phyloP scores from a whole-genome alignment of 2,888 invertebrate genomes.

The Ellobium chinense region DNA sequence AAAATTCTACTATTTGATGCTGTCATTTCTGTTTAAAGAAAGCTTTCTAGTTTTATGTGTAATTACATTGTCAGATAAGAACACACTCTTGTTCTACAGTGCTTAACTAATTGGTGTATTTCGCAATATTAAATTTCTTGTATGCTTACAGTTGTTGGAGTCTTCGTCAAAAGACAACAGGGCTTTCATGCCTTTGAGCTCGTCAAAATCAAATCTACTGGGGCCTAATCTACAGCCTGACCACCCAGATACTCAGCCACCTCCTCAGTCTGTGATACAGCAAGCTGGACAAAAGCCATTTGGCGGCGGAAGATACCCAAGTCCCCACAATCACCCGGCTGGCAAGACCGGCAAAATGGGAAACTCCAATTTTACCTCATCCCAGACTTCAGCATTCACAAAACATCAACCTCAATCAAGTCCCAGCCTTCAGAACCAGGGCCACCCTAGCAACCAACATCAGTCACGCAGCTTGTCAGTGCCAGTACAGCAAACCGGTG shows the following conservation, averaged over 20 bases:
- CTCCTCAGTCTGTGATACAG: background rate
- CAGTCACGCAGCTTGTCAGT: slow-evolving; percentile 37
- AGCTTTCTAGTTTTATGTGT: too few relatives aligned
- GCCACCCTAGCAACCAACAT: background rate
- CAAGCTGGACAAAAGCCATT: background rate
- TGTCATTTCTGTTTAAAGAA: too few relatives aligned
- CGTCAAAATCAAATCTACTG: slow-evolving; percentile 1
- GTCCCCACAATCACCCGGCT: background rate
- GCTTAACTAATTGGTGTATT: too few relatives aligned
- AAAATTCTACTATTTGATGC: too few relatives aligned
- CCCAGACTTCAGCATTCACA: slow-evolving; percentile 28
- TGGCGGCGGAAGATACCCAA: background rate
- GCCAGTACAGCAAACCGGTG: background rate
- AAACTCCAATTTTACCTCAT: background rate
- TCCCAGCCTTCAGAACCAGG: background rate
- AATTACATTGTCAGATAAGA: too few relatives aligned
- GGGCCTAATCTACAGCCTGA: slow-evolving; percentile 7
- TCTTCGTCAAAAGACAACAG: slow-evolving; percentile 20
- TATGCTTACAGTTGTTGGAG: slow-evolving; percentile 33
- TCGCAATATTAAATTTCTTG: too few relatives aligned
- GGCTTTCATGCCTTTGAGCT: background rate
- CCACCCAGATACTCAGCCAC: slow-evolving; percentile 10
- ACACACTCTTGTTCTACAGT: too few relatives aligned
- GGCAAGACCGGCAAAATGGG: background rate
- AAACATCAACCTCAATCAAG: background rate